Evolutionary conservation across 1,140 invertebrate species (phyloP), one percentile per base, ranked within the genome.

Genomic region (Gryllus bimaculatus): DNA sequence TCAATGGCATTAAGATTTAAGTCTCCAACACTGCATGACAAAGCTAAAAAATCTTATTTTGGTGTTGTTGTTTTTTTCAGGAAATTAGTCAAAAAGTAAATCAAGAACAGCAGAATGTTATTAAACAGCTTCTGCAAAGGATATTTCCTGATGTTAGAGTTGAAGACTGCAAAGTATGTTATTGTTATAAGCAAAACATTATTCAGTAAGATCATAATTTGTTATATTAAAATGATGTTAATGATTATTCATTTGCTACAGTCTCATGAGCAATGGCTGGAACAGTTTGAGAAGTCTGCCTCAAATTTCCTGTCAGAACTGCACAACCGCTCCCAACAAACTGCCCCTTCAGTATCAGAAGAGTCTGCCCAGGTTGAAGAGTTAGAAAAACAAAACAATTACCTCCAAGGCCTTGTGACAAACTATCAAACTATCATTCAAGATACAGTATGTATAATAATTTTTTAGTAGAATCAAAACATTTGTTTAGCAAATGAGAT

Each of bases 361-460:
- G 78, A 79, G 47, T 47, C 78, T 54, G 12, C 74, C 47, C 47
- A 78, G 12, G 47, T 81, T 78, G 78, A 81, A 78, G 87, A 92
- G 7, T 80, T 87, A n/a, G 86, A 88, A 80, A 85, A 85, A 81
- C 84, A 87, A 84, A 92, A 92, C 83, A 87, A 87, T 83, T 88
- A 90, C 81, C 85, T 93, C 80, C 90, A 92, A 82, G 84, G 85
- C 20, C 88, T 91, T 83, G 89, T 93, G 47, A 88, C 89, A 66
- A 90, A 93, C 84, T 93, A 94, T 82, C 91, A 93, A 83, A 89
- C 86, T 83, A 90, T 93, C 80, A 92, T 94, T 81, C 89, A 90
- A 75, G 92, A 94, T 82, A 94, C 93, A 81, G 93, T 93, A 86
- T 86, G 87, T 86, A 82, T 80, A 74, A 39, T 39, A 39, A 39